A percentile compares a stretch with the other conserved stretches of the same genome.
Evolutionary conservation across 2,888 invertebrate species (phyloP).

Genomic region (Tinea semifulvella): DNA sequence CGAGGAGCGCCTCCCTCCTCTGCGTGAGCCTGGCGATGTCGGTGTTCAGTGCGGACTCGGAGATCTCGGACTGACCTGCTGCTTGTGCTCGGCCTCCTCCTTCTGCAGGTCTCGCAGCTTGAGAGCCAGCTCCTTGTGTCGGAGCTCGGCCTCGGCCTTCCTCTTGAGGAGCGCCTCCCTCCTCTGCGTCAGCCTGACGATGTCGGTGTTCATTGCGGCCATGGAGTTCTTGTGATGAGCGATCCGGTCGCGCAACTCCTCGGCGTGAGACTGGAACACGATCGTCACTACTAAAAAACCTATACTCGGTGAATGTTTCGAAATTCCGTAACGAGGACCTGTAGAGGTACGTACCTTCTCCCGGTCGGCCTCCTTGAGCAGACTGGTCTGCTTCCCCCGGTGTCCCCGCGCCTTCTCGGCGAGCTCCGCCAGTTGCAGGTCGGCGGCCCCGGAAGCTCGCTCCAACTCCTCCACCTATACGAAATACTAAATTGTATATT

Average conservation of each 20-base stretch:
- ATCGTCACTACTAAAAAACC: background rate
- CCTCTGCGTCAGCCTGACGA: background rate
- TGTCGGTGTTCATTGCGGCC: background rate
- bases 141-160: background rate
- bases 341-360: background rate
- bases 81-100: conserved; percentile 58
- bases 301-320: no score
- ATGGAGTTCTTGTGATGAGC: background rate
- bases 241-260: background rate
- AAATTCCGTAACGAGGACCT: background rate
- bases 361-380: background rate
- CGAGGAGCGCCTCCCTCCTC: no score
- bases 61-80: conserved; percentile 41
- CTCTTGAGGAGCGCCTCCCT: background rate
- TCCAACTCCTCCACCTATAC: background rate
- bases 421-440: background rate
- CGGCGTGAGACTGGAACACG: background rate
- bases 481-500: no score
- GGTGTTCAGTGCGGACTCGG: background rate
- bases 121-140: background rate
- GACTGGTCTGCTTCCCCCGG: background rate
- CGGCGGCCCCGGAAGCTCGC: background rate
- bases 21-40: background rate
- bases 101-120: conserved; percentile 66
- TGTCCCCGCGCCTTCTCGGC: background rate